Base-by-base conservation (phyloP, 1,140 invertebrate genomes). In the Danaus plexippus region DNA sequence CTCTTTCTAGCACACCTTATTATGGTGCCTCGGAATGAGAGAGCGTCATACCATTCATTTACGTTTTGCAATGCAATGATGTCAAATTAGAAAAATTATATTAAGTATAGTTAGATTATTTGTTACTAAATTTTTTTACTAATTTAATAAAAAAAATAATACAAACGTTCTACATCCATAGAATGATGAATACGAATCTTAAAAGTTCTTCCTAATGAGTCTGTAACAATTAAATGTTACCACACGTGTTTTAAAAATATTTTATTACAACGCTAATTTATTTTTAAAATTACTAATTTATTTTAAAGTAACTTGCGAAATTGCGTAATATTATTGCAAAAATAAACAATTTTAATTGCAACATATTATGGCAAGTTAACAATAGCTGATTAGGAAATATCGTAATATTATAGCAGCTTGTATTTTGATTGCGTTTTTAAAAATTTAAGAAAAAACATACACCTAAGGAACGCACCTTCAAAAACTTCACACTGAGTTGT, bases 1-100 rank as follows among this genome's bases (percentile, higher is more conserved):
- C 80, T 76, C 80, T 65, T 63, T 86, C 67, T 74, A 54, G 15
- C 52, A 8, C 55, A 69, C 47, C 7, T 7, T 8, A 43, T 4
- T n/a, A 22, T n/a, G 11, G 45, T n/a, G 50, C 41, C 52, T 55
- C 53, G 63, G 71, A 85, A 55, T 69, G 63, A 53, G 81, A 79
- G 54, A 72, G 78, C 75, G 52, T 59, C 47, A 61, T 47, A 85
- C 77, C 83, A 86, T 86, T 86, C 83, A 86, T 86, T 85, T 80
- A 84, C 74, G 73, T 83, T 84, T 86, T 70, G 78, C 77, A 84
- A 83, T 85, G 69, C 72, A 74, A 77, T 81, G 66, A 75, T 71
- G 71, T 75, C 70, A 78, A 76, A 76, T 75, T 70, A 2, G 22
- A 32, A 32, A 32, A 32, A 32, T 32, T 32, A 32, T 32, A 32